Percentiles rank a stretch among this genome's conserved stretches.
Evolutionary conservation across 1,140 invertebrate species (phyloP).

Genomic region (Trialeurodes vaporariorum): DNA sequence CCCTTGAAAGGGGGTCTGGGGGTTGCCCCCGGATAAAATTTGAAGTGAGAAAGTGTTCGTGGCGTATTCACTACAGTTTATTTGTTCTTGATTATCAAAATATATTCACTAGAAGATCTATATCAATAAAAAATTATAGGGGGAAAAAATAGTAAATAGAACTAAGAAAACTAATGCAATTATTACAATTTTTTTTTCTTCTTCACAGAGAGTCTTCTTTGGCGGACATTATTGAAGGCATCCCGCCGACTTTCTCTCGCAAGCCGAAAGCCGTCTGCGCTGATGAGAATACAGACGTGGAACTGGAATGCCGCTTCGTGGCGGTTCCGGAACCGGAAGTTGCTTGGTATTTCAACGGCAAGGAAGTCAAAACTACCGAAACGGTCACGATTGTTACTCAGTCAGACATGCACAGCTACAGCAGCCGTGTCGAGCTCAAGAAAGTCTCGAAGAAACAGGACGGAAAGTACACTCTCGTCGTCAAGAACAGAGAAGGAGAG

Average conservation of each 20-base stretch:
- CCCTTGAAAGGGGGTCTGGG: too few relatives aligned
- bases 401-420: constrained; percentile 84
- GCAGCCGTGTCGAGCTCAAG: constrained; percentile 63
- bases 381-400: constrained; percentile 58
- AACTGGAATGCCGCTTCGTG: constrained; percentile 70
- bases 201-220: constrained; percentile 66
- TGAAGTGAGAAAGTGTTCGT: too few relatives aligned
- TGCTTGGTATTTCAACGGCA: constrained; percentile 65
- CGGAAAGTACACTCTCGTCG: constrained; percentile 76
- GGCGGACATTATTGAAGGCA: constrained; percentile 80
- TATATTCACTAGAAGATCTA: too few relatives aligned
- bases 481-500: constrained; percentile 83
- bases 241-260: constrained; percentile 82
- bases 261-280: constrained; percentile 74
- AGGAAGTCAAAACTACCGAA: constrained; percentile 51
- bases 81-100: too few relatives aligned
- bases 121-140: too few relatives aligned
- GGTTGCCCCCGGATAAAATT: too few relatives aligned
- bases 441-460: constrained; percentile 57
- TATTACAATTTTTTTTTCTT: too few relatives aligned
- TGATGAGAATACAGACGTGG: constrained; percentile 63
- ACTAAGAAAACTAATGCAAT: too few relatives aligned
- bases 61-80: too few relatives aligned
- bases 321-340: constrained; percentile 84
- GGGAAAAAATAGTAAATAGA: too few relatives aligned